Evolutionary conservation across 2,888 invertebrate genomes (phyloP), one percentile per base, ranked within the genome.

Genomic region (Cryptus viduatorius): DNA sequence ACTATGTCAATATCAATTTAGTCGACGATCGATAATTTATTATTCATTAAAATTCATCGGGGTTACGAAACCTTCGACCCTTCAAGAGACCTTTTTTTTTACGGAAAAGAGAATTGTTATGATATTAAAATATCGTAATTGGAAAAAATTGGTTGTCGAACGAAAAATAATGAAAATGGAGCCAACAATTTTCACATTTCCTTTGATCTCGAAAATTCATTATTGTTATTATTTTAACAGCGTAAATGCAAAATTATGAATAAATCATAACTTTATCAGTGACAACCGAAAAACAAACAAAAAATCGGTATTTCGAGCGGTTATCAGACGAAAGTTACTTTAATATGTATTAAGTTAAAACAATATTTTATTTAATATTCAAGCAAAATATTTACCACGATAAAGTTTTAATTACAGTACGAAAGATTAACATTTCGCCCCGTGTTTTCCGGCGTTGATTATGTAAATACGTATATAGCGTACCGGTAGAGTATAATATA

Each of bases 401-500:
- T 75, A 61, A 61, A 75, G 48, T 64, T 75, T 75, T 75, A 61
- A 75, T 75, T 64, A 37, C 48, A 50, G 29, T 12, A 19, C 59
- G 12, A n/a, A 29, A 53, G 8, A 56, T 68, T 59, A 59, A 68
- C 67, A 7, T 77, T 56, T 77, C 65, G 42, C 42, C 65, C 14
- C 76, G 67, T 3, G 48, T 19, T 24, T 19, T 42, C 5, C 37
- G 48, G 12, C n/a, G 37, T 50, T 48, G 64, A 24, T 31, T 67
- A 44, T 44, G 50, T 44, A 44, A 19, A 76, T 24, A 67, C 46
- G 53, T 68, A 46, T 50, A n/a, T 24, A n/a, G 12, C 53, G 19
- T 56, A 42, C 16, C 7, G 19, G 59, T 59, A 16, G 31, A 68
- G 59, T 68, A 69, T 48, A 61, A 42, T 50, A 64, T 37, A 68